Evolutionary conservation across 2,888 invertebrate species (phyloP).

Genomic region (Bombylius major): DNA sequence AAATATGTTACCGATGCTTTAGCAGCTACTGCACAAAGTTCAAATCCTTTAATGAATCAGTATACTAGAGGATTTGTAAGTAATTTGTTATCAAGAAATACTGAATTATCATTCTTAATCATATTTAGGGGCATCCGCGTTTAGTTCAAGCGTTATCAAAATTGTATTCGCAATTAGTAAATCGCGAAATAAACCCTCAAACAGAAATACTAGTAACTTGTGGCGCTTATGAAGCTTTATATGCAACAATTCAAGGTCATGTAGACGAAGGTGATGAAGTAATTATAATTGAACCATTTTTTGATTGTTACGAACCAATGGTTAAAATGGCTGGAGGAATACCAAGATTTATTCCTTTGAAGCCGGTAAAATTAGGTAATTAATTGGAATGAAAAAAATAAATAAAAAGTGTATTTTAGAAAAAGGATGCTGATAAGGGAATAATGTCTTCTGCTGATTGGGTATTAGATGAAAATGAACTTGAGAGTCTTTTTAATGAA

Average conservation of each 20-base stretch:
- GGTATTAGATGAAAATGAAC: slow-evolving; percentile 70
- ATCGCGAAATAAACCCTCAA: slow-evolving; percentile 64
- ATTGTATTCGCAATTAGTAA: slow-evolving; percentile 69
- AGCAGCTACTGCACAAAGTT: slow-evolving; percentile 48
- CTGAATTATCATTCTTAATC: neutral
- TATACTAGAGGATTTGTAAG: slow-evolving; percentile 91
- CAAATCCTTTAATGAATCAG: slow-evolving; percentile 71
- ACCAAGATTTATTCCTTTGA: slow-evolving; percentile 75
- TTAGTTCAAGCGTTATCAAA: slow-evolving; percentile 73
- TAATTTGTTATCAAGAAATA: slow-evolving; percentile 17
- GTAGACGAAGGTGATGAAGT: slow-evolving; percentile 81
- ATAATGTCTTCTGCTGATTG: slow-evolving; percentile 65
- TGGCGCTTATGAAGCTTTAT: slow-evolving; percentile 93
- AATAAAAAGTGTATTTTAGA: neutral
- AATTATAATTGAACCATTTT: slow-evolving; percentile 95
- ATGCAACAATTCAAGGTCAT: slow-evolving; percentile 70
- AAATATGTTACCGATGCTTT: slow-evolving; percentile 67
- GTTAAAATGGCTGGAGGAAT: slow-evolving; percentile 75
- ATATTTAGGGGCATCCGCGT: slow-evolving; percentile 72
- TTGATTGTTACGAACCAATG: slow-evolving; percentile 97
- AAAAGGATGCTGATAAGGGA: neutral
- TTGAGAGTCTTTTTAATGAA: slow-evolving; percentile 64
- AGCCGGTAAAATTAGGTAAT: slow-evolving; percentile 47
- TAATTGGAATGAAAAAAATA: neutral
- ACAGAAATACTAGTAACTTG: slow-evolving; percentile 79